Percentiles rank a stretch among this genome's conserved stretches.
Conservation (phyloP, 2,797 vertebrate genomes). For the Setipinna tenuifilis region DNA sequence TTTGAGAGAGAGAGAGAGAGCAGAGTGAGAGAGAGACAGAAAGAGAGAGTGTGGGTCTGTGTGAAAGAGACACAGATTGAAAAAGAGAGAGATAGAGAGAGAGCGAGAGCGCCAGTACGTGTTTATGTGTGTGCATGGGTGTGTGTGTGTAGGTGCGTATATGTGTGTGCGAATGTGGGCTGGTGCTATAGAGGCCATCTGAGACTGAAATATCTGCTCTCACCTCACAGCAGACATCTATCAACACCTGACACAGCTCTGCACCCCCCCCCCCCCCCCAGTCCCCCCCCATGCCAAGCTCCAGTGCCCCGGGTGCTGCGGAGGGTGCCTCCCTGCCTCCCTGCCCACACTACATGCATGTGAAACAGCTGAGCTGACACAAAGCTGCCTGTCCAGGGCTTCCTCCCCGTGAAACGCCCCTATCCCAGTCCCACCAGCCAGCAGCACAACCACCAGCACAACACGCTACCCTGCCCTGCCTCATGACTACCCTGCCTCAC, state of each 20-base stretch:
- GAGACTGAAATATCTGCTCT: constrained; percentile 24
- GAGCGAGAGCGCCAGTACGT: neutral
- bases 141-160: neutral
- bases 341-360: neutral
- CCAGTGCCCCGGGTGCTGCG: neutral
- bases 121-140: neutral
- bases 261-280: neutral
- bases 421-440: neutral
- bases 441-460: too few relatives aligned
- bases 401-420: constrained; percentile 1
- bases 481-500: too few relatives aligned
- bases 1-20: too few relatives aligned
- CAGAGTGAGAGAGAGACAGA: too few relatives aligned
- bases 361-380: constrained; percentile 46
- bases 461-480: too few relatives aligned
- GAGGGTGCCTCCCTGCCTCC: constrained; percentile 24
- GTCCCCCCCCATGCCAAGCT: neutral
- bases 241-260: constrained; percentile 37
- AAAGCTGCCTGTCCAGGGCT: constrained; percentile 31
- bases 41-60: neutral
- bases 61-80: neutral
- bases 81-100: neutral
- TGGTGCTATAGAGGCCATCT: constrained; percentile 11
- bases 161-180: neutral
- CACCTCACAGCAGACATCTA: constrained; percentile 45